Percentiles rank a stretch among this genome's conserved stretches.
Evolutionary conservation across 2,113 vertebrate genomes (phyloP).

Genomic region (Procapra przewalskii): DNA sequence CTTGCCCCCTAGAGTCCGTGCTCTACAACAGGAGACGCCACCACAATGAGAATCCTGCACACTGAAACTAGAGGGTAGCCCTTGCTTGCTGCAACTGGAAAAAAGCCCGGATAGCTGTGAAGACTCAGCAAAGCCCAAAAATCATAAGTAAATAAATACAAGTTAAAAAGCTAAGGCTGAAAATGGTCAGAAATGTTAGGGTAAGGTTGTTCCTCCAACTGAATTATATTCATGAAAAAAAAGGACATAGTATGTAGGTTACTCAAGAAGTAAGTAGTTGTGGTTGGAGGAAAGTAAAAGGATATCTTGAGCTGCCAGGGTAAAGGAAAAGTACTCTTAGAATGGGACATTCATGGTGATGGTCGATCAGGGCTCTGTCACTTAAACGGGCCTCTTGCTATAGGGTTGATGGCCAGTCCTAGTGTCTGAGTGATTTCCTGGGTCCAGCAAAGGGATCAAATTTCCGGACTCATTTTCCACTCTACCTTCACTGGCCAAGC

Average conservation of each 20-base stretch:
- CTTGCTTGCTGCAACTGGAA: neutral
- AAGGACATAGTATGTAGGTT: neutral
- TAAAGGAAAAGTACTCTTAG: neutral
- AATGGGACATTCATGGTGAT: neutral
- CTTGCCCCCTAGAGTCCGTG: neutral
- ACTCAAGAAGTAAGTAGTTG: neutral
- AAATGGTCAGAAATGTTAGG: neutral
- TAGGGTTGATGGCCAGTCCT: neutral
- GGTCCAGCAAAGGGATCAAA: neutral
- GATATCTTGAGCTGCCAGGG: neutral
- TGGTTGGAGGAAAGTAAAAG: neutral
- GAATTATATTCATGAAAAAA: conserved; percentile 30
- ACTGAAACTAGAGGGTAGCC: neutral
- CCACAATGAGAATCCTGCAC: neutral
- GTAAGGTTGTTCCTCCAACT: neutral
- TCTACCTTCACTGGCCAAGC: neutral
- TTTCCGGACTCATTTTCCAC: neutral
- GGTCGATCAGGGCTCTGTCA: neutral
- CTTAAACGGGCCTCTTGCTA: neutral
- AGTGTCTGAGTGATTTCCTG: neutral
- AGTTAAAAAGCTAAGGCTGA: neutral
- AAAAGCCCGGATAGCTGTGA: neutral
- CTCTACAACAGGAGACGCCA: accelerated
- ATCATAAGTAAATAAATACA: neutral
- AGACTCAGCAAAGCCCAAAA: neutral